Base-by-base conservation (phyloP, 2,888 invertebrate species). In the Heliconius charithonia region DNA sequence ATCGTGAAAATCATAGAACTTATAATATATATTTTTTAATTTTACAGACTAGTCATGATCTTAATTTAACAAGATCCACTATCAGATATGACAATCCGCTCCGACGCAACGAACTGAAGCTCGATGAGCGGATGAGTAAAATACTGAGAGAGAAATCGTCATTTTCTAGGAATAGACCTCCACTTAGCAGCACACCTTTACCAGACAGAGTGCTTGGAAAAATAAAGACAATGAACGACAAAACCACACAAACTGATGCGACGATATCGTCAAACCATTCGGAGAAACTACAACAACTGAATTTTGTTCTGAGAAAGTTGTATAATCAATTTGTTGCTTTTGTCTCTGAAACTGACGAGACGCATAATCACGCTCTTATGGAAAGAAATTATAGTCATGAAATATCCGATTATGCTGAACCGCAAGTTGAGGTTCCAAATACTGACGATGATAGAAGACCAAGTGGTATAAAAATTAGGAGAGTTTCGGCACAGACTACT, bases 401-500 rank as follows among this genome's bases (percentile, higher is more conserved):
- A 74, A 59, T 78, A 22, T 66, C 70, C 25, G 75, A 73, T 22
- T 66, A 73, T 41, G 56, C 72, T 27, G 78, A 79, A 74, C 74
- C 45, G 12, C 27, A 63, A 63, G 62, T 27, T 45, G 37, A 27
- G 4, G 27, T 59, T n/a, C 59, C 22, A n/a, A 59, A 45, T 41
- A 22, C 73, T 9, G 77, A 79, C 13, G n/a, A 67, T 13, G 75
- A 79, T 79, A 79, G 75, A 80, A 85, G 83, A 71, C 81, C 86
- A 19, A 87, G 83, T 37, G 79, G 79, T 1, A 62, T 85, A 56
- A 85, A 86, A 41, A 88, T 90, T n/a, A 87, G 91, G 59, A 86
- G 91, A 80, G 89, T 89, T 77, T 90, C 91, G 0, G 91, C 92
- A 3, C 90, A 92, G 80, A 91, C 91, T 3, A 91, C 90, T 3